phyloP scores from a whole-genome alignment of 2,113 vertebrate species.

The Cheilinus undulatus region DNA sequence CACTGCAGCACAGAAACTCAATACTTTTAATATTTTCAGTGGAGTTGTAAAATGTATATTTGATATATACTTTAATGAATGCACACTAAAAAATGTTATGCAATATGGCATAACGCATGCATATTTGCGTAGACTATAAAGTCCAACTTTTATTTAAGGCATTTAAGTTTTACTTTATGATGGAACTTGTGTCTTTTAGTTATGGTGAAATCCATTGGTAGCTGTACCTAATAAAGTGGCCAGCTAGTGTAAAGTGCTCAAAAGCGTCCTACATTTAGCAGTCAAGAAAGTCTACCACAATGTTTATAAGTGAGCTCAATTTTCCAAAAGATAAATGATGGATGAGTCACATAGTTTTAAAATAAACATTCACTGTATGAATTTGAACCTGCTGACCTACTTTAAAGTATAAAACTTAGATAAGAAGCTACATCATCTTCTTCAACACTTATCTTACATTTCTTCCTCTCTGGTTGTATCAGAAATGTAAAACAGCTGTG shows the following conservation, averaged over 20 bases:
- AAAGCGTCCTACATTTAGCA: not conserved
- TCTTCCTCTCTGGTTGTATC: not conserved
- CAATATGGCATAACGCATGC: not conserved
- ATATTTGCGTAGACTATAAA: not conserved
- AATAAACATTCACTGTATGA: not conserved
- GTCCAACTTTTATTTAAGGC: too few species aligned
- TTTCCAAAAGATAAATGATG: not conserved
- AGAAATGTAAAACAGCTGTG: not conserved
- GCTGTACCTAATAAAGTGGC: not conserved
- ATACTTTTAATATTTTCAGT: slow-evolving; percentile 1
- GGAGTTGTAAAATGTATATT: not conserved
- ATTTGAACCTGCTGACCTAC: not conserved
- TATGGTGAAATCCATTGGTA: not conserved
- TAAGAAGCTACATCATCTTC: not conserved
- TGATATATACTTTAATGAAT: not conserved
- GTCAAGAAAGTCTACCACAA: not conserved
- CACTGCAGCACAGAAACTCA: not conserved
- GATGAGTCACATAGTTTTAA: not conserved
- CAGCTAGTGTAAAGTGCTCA: not conserved
- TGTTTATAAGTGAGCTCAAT: not conserved
- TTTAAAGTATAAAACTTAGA: not conserved
- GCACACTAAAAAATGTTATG: not conserved
- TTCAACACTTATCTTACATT: not conserved
- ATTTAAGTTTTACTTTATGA: not conserved
- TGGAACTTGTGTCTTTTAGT: not conserved